Conservation (phyloP, 2,113 vertebrate species). For the Hiodon alosoides region DNA sequence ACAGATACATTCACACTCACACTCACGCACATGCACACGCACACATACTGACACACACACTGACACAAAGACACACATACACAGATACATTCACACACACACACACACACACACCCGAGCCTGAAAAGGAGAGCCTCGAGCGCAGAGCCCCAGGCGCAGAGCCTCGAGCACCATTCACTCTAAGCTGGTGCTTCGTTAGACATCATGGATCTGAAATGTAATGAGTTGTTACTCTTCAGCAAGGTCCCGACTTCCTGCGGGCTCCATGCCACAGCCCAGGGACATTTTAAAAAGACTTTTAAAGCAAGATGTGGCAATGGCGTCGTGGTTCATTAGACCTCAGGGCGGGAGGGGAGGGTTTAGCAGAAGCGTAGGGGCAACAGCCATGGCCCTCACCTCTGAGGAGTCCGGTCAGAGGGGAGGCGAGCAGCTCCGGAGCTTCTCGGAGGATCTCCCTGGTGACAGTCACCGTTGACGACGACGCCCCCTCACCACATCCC, state of each 20-base stretch:
- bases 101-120: too few species aligned
- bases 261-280: constrained; percentile 38
- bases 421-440: constrained; percentile 80
- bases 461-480: constrained; percentile 70
- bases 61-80: too few species aligned
- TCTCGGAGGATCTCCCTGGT: constrained; percentile 85
- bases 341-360: constrained; percentile 45
- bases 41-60: too few species aligned
- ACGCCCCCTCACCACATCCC: constrained; percentile 55
- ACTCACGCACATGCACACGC: too few species aligned
- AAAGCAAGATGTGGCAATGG: constrained; percentile 85
- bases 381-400: constrained; percentile 78
- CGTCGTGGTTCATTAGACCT: constrained; percentile 84
- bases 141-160: not conserved
- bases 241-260: not conserved
- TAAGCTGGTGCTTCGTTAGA: not conserved
- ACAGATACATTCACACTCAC: too few species aligned
- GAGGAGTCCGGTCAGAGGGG: constrained; percentile 81
- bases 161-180: not conserved
- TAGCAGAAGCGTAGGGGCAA: not conserved
- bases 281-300: constrained; percentile 76
- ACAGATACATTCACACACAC: too few species aligned
- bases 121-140: not conserved
- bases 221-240: constrained; percentile 63
- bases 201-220: constrained; percentile 18